These are phyloP conservation scores for Zenarchopterus dispar DNA, from an alignment of 2,797 vertebrate species.

Conservation along the genomic window DNA sequence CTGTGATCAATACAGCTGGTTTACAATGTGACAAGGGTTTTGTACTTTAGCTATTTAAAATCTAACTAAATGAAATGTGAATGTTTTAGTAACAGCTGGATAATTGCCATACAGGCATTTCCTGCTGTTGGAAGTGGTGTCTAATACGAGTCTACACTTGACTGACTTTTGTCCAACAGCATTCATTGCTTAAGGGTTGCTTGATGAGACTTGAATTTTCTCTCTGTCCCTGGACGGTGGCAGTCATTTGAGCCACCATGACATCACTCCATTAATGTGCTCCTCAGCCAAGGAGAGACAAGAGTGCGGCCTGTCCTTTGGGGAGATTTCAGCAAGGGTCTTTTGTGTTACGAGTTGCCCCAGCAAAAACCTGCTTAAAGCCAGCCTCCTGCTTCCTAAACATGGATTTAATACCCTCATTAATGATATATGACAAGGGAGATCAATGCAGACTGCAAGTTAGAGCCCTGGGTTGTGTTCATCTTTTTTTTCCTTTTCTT, in stretches of 20 bases:
- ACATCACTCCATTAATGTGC: constrained; percentile 83
- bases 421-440: constrained; percentile 99
- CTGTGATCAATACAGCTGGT: constrained; percentile 80
- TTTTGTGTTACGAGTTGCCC: constrained; percentile 81
- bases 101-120: background rate
- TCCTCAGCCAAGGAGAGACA: constrained; percentile 58
- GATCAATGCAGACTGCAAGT: constrained; percentile 92
- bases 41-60: constrained; percentile 18
- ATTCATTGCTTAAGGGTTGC: constrained; percentile 45
- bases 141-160: constrained; percentile 12
- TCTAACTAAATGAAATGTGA: background rate
- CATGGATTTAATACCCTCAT: constrained; percentile 99
- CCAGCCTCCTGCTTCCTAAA: constrained; percentile 92
- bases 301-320: constrained; percentile 80
- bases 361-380: constrained; percentile 90
- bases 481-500: too few relatives aligned
- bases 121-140: background rate
- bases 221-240: constrained; percentile 67
- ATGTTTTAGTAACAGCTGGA: constrained; percentile 3
- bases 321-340: constrained; percentile 84
- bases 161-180: constrained; percentile 24
- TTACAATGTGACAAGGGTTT: constrained; percentile 66
- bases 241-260: constrained; percentile 78
- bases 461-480: constrained; percentile 80
- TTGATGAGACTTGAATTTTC: constrained; percentile 52